Base-by-base conservation (phyloP, 2,797 vertebrate species). In the Lindbergichthys nudifrons region DNA sequence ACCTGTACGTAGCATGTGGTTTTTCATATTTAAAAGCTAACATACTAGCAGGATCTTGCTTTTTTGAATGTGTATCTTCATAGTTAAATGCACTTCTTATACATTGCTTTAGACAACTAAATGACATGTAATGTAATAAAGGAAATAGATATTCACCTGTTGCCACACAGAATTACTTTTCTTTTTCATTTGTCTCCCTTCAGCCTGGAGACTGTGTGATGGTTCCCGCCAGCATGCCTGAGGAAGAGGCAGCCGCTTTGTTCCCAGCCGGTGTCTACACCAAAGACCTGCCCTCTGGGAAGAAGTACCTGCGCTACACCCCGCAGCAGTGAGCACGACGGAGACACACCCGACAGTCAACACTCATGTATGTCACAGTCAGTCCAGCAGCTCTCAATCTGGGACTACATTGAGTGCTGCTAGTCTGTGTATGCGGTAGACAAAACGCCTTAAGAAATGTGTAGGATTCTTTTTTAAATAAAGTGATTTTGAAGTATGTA, bases 301-400 rank as follows among this genome's bases (percentile, higher is more conserved):
- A 94, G 89, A 97, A 95, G 75, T 98, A 98, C 85, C 93, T 98
- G 81, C 96, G 97, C 73, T 98, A 97, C 86, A 99, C 97, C 2
- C 95, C 96, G 0, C 94, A 96, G 42, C 95, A 95, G 0, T 82
- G n/a, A 87, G n/a, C 18, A 8, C 10, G 7, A 3, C 42, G 58
- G 21, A 19, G 60, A 32, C 26, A 16, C n/a, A 10, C n/a, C 48
- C 9, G n/a, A 78, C 26, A 10, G 15, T 66, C 41, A 73, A 60
- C 26, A 18, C 21, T 70, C 51, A 8, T 21, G n/a, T 13, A 3
- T 10, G 58, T 50, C 54, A 50, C 1, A 8, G 26, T 16, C 5
- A 16, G 26, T 21, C 14, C n/a, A 51, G 18, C 36, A 50, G 23
- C n/a, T 2, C 26, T 71, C 32, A 36, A 14, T 14, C 26, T 39